A percentile compares a stretch with the other conserved stretches of the same genome.
Conservation (phyloP, 1,140 invertebrate species). For the Nasonia giraulti region DNA sequence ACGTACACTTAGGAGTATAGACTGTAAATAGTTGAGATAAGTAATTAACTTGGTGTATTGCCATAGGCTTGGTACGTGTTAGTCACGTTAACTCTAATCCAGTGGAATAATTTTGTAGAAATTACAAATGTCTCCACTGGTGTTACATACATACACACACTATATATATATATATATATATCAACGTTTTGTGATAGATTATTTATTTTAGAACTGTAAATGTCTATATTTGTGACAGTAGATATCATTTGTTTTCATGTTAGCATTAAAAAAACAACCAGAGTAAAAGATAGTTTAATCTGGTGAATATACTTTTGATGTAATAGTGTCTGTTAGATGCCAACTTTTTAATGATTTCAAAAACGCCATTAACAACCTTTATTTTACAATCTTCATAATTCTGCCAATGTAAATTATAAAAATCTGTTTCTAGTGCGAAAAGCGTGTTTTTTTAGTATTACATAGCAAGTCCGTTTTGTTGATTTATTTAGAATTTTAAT, state of each 20-base stretch:
- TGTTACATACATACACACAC: conserved; percentile 16
- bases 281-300: not conserved
- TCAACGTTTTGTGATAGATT: conserved; percentile 72
- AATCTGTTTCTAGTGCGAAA: not conserved
- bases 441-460: conserved; percentile 28
- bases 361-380: conserved; percentile 3
- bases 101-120: conserved; percentile 9
- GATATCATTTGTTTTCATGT: not conserved
- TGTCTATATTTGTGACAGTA: conserved; percentile 27
- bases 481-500: conserved; percentile 33
- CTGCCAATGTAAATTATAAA: conserved; percentile 19
- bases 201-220: conserved; percentile 70
- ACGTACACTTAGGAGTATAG: conserved; percentile 37
- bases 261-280: not conserved
- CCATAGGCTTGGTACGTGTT: conserved; percentile 18
- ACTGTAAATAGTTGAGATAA: conserved; percentile 60
- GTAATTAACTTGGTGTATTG: conserved; percentile 27
- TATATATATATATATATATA: conserved; percentile 59
- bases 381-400: not conserved
- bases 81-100: not conserved
- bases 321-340: not conserved
- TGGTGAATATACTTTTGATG: conserved; percentile 46
- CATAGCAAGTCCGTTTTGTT: conserved; percentile 20
- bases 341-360: not conserved
- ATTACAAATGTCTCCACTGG: conserved; percentile 10